These are phyloP conservation scores for Lamellibrachia luymesi DNA, from an alignment of 1,140 invertebrate species.

Conservation along the genomic window DNA sequence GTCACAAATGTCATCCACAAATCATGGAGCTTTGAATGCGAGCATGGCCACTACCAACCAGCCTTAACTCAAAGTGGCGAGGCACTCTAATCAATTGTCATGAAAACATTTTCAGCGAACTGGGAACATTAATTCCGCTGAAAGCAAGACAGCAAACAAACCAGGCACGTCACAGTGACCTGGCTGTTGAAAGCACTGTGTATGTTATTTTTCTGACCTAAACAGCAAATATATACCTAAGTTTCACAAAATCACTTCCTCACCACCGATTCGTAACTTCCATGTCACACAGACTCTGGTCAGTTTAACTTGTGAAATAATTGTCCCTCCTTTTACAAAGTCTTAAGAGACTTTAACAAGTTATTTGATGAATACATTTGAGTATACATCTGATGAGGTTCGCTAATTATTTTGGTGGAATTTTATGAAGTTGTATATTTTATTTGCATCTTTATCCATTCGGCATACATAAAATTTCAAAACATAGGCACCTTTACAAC, in stretches of 20 bases:
- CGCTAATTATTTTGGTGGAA: too few species aligned
- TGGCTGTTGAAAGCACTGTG: neutral
- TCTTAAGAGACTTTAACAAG: too few species aligned
- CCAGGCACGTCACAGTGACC: neutral
- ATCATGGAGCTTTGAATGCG: neutral
- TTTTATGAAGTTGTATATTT: too few species aligned
- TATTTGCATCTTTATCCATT: too few species aligned
- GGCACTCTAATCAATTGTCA: neutral
- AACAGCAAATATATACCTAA: neutral
- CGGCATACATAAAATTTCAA: too few species aligned
- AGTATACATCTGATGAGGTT: too few species aligned
- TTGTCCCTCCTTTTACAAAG: too few species aligned
- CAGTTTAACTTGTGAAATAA: too few species aligned
- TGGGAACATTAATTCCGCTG: neutral
- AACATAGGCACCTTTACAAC: too few species aligned
- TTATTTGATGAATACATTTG: too few species aligned
- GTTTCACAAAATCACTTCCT: neutral
- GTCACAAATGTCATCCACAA: neutral
- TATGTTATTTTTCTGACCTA: neutral
- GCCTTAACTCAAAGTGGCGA: neutral
- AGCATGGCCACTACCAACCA: neutral
- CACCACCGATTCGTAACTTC: too few species aligned
- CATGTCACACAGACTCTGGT: too few species aligned
- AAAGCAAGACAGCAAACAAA: neutral
- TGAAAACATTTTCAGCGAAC: neutral